Percentiles rank a stretch among this genome's conserved stretches.
phyloP scores from a whole-genome alignment of 2,113 vertebrate genomes.

The Pavo muticus region DNA sequence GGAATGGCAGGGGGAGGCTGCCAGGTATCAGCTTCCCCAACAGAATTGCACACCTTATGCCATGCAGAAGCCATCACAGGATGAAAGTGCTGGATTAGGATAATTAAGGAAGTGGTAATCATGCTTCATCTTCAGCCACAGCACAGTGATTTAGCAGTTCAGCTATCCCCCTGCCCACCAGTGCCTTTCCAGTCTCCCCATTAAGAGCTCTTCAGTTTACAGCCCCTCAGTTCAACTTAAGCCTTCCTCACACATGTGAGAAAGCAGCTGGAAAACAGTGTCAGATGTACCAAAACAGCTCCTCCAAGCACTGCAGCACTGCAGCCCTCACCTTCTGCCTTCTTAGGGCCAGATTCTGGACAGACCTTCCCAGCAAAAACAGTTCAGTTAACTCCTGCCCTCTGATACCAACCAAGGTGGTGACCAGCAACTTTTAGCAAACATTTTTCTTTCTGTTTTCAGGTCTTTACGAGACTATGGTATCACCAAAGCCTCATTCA shows the following conservation, averaged over 20 bases:
- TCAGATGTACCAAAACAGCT: background rate
- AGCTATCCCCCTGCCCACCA: background rate
- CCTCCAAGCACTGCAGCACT: background rate
- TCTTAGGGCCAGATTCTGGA: background rate
- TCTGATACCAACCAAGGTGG: background rate
- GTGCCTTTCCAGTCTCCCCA: background rate
- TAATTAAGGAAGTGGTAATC: background rate
- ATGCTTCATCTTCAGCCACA: background rate
- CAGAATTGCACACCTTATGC: background rate
- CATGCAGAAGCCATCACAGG: background rate
- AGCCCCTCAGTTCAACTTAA: background rate
- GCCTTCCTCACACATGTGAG: background rate
- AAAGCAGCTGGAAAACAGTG: background rate
- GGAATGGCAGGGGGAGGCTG: background rate
- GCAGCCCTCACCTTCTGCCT: background rate
- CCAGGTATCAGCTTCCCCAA: background rate
- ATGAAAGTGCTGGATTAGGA: background rate
- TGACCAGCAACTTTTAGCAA: background rate
- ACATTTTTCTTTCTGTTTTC: background rate
- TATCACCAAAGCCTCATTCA: background rate
- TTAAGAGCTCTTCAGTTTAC: background rate
- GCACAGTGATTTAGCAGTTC: background rate
- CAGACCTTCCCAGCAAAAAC: background rate
- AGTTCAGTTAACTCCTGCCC: background rate
- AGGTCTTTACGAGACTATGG: background rate